Evolutionary conservation across 2,888 invertebrate genomes (phyloP).

Genomic region (Meteorus cinctellus): DNA sequence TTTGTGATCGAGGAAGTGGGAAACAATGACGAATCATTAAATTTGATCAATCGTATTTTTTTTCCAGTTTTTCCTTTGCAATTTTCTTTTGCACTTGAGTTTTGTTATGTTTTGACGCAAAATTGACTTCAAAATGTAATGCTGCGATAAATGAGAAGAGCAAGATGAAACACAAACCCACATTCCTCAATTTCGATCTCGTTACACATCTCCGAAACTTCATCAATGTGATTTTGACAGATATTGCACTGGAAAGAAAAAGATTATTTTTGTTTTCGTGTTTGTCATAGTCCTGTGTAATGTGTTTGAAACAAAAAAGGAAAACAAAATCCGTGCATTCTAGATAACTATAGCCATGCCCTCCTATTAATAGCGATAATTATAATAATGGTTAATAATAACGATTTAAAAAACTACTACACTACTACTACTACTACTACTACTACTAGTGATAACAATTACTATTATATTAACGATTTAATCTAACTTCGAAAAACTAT

Average conservation of each 20-base stretch:
- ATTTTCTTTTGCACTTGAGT: background rate
- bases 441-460: slow-evolving; percentile 46
- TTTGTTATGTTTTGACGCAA: background rate
- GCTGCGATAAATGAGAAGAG: background rate
- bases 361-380: slow-evolving; percentile 54
- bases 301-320: slow-evolving; percentile 65
- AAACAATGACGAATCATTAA: background rate
- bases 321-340: slow-evolving; percentile 61
- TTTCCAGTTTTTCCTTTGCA: background rate
- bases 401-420: slow-evolving; percentile 47
- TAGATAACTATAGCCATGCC: slow-evolving; percentile 57
- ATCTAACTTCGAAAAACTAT: slow-evolving; percentile 39
- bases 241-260: slow-evolving; percentile 53
- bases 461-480: slow-evolving; percentile 46
- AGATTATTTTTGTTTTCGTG: too few relatives aligned
- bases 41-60: too few relatives aligned
- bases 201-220: slow-evolving; percentile 57
- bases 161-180: slow-evolving; percentile 24
- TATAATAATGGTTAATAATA: slow-evolving; percentile 46
- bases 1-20: slow-evolving; percentile 23
- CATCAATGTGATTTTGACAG: slow-evolving; percentile 70
- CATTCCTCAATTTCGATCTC: slow-evolving; percentile 50
- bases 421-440: slow-evolving; percentile 43
- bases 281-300: slow-evolving; percentile 60
- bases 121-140: background rate